Evolutionary conservation across 2,888 invertebrate species (phyloP), one percentile per base, ranked within the genome.

Genomic region (Belgica antarctica): DNA sequence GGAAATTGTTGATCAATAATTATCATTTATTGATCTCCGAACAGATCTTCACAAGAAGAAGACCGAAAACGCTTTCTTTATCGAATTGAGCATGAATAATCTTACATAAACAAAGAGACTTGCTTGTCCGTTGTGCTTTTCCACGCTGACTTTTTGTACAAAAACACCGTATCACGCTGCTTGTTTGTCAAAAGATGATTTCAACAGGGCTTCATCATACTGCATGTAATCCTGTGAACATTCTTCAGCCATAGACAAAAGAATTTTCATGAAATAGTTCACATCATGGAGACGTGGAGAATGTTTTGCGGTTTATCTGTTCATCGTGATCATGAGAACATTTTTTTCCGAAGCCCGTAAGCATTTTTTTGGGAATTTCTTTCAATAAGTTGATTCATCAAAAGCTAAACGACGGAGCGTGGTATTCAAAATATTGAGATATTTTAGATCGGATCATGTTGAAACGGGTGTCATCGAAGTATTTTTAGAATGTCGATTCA

Each of bases 251-350:
- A n/a, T 12, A 59, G 27, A 59, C 25, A 27, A 59, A 27, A 19
- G 19, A 59, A 25, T 27, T 59, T 15, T 52, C 52, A 22, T 52
- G 52, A 59, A 59, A 27, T 15, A 5, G 10, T 27, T 59, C 27
- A 59, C 52, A 15, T 59, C 59, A 59, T 24, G 25, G 7, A n/a
- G n/a, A n/a, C 4, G 10, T 15, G 8, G 15, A n/a, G 22, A 5
- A 17, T 57, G 24, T 57, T n/a, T 22, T 15, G n/a, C 27, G 27
- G 27, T n/a, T 27, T 57, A 68, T 57, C 68, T 57, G 12, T 63
- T 25, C n/a, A 63, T 24, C 31, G 41, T n/a, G 63, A 63, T 68
- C 68, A 68, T 68, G 68, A 52, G 68, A 68, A 68, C 31, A 57
- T 57, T 27, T 66, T 66, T 66, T 25, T 10, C 31, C 10, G 12